Conservation (phyloP, 2,888 invertebrate genomes). For the Lasioglossum calceatum region DNA sequence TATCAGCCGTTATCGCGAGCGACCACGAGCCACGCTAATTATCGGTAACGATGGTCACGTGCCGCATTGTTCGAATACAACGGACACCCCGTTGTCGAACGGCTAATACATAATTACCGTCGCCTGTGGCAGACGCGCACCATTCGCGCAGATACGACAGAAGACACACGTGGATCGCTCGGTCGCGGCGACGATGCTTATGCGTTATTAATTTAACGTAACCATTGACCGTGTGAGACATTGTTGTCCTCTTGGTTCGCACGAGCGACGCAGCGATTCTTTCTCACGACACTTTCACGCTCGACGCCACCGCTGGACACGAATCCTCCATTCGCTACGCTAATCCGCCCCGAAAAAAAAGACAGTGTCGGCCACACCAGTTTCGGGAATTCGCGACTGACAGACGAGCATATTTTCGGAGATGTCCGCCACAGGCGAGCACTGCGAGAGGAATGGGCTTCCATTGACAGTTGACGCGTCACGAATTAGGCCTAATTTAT, state of each 20-base stretch:
- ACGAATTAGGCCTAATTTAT: neutral
- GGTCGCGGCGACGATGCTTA: constrained; percentile 14
- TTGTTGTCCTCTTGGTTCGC: constrained; percentile 59
- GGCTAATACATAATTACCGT: constrained; percentile 47
- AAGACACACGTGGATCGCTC: neutral
- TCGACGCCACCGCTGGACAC: constrained; percentile 28
- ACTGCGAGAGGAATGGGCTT: neutral
- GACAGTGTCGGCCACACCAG: neutral
- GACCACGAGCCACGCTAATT: constrained; percentile 48
- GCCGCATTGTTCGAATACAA: constrained; percentile 44
- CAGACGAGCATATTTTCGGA: neutral
- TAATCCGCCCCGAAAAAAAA: neutral
- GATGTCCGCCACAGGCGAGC: neutral
- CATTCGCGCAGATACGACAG: neutral
- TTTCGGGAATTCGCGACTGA: neutral
- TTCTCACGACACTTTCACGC: constrained; percentile 64
- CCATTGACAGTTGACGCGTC: neutral
- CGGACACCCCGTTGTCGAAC: constrained; percentile 25
- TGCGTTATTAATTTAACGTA: constrained; percentile 53
- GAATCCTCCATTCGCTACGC: constrained; percentile 5
- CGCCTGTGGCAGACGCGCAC: constrained; percentile 30
- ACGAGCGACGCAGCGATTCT: constrained; percentile 54
- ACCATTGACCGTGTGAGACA: constrained; percentile 63
- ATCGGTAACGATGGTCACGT: constrained; percentile 55
- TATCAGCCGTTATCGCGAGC: constrained; percentile 53